phyloP scores from a whole-genome alignment of 2,888 invertebrate species.

The Ditylenchus weischeri region DNA sequence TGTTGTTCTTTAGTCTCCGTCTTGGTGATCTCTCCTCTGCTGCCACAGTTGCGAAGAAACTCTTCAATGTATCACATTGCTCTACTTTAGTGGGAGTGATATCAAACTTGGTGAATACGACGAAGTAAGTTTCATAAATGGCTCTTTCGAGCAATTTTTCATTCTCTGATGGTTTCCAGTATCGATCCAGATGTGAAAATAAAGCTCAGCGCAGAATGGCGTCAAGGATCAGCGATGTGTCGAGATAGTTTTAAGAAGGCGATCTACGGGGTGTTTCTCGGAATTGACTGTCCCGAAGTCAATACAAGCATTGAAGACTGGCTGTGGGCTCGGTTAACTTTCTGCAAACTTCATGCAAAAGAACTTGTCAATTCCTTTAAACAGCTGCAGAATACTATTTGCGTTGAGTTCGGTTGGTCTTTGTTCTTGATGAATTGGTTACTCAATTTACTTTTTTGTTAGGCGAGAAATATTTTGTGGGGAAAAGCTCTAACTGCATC shows the following conservation, averaged over 20 bases:
- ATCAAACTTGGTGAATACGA: conserved; percentile 20
- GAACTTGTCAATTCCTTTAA: conserved; percentile 41
- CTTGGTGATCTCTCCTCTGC: conserved; percentile 35
- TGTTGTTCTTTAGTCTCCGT: conserved; percentile 36
- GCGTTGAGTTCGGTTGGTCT: conserved; percentile 47
- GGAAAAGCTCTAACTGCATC: conserved; percentile 41
- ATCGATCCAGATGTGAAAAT: conserved; percentile 43
- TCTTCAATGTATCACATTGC: conserved; percentile 31
- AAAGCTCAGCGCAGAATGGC: conserved; percentile 53
- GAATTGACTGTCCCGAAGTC: conserved; percentile 41
- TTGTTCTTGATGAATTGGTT: neutral
- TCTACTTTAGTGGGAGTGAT: conserved; percentile 29
- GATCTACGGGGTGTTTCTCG: conserved; percentile 48
- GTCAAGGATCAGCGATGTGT: conserved; percentile 42
- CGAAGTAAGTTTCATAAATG: conserved; percentile 10
- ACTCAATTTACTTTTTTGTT: conserved; percentile 16
- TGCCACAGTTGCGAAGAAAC: conserved; percentile 28
- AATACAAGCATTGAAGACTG: conserved; percentile 54
- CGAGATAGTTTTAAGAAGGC: conserved; percentile 50
- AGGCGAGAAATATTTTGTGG: conserved; percentile 56
- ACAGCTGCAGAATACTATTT: conserved; percentile 50
- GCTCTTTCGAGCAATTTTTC: neutral
- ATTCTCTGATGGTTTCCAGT: conserved; percentile 19
- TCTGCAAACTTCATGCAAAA: conserved; percentile 45
- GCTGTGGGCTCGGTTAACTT: conserved; percentile 53